Evolutionary conservation across 1,140 invertebrate genomes (phyloP).

Genomic region (Caerostris extrusa): DNA sequence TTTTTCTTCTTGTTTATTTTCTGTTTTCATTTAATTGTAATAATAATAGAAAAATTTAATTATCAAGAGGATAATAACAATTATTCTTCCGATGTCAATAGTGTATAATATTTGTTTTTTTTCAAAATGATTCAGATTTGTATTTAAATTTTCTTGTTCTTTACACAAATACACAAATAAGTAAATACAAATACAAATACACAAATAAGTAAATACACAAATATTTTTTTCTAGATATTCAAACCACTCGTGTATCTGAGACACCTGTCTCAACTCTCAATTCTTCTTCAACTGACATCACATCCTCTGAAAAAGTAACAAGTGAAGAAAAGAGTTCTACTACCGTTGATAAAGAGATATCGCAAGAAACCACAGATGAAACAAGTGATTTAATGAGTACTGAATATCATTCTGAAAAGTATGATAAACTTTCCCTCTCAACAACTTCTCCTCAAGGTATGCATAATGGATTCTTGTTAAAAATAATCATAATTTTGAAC

Average conservation of each 20-base stretch:
- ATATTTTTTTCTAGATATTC: neutral
- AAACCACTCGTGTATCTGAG: neutral
- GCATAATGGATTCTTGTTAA: neutral
- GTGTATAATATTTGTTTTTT: no score
- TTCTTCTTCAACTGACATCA: neutral
- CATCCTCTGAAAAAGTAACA: neutral
- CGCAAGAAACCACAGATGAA: neutral
- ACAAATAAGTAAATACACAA: no score
- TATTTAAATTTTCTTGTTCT: no score
- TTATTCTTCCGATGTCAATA: no score
- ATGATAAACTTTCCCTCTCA: neutral
- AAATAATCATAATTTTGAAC: neutral
- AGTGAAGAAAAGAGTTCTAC: neutral
- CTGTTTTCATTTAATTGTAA: no score
- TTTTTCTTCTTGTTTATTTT: no score
- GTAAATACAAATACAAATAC: no score
- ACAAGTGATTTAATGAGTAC: neutral
- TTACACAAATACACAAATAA: no score
- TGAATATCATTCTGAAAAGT: neutral
- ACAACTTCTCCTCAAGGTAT: neutral
- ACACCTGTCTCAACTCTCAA: no score
- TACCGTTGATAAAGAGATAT: neutral
- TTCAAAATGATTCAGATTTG: no score
- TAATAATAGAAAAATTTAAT: no score
- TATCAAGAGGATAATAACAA: no score